Conservation (phyloP, 2,888 invertebrate genomes). For the Phengaris arion region DNA sequence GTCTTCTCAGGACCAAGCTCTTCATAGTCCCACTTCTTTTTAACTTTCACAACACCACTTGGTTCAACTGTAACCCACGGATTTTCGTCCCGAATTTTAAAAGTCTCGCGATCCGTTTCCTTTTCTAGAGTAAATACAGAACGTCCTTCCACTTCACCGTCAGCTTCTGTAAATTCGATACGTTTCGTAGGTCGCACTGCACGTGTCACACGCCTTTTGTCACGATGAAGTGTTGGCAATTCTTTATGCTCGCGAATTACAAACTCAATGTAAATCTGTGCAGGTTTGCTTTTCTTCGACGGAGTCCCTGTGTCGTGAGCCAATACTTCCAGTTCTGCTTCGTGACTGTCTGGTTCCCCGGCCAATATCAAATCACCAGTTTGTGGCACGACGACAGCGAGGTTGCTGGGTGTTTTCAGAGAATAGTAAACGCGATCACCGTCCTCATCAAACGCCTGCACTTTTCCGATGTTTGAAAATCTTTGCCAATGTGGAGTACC, state of each 20-base stretch:
- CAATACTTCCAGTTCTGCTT: conserved; percentile 85
- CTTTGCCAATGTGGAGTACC: conserved; percentile 84
- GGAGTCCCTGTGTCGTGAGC: conserved; percentile 91
- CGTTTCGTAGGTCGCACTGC: conserved; percentile 97
- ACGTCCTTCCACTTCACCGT: conserved; percentile 92
- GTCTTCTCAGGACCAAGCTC: conserved; percentile 96
- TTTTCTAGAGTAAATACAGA: conserved; percentile 94
- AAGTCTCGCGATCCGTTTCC: conserved; percentile 94
- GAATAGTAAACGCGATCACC: conserved; percentile 95
- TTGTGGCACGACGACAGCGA: conserved; percentile 94
- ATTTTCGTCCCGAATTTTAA: conserved; percentile 95
- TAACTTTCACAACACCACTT: conserved; percentile 94
- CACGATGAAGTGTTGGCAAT: conserved; percentile 83
- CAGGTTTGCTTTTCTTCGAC: conserved; percentile 84
- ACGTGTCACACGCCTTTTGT: conserved; percentile 89
- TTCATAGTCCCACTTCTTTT: conserved; percentile 98
- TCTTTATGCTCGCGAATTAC: conserved; percentile 79
- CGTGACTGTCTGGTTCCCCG: conserved; percentile 85
- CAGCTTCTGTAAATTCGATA: conserved; percentile 94
- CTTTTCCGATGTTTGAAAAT: conserved; percentile 90
- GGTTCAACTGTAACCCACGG: conserved; percentile 96
- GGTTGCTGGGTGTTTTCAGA: conserved; percentile 87
- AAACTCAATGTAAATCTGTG: conserved; percentile 88
- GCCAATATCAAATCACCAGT: conserved; percentile 93
- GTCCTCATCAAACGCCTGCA: conserved; percentile 92